Percentiles rank a stretch among this genome's conserved stretches.
Conservation (phyloP, 2,888 invertebrate species). For the Microdon myrmicae region DNA sequence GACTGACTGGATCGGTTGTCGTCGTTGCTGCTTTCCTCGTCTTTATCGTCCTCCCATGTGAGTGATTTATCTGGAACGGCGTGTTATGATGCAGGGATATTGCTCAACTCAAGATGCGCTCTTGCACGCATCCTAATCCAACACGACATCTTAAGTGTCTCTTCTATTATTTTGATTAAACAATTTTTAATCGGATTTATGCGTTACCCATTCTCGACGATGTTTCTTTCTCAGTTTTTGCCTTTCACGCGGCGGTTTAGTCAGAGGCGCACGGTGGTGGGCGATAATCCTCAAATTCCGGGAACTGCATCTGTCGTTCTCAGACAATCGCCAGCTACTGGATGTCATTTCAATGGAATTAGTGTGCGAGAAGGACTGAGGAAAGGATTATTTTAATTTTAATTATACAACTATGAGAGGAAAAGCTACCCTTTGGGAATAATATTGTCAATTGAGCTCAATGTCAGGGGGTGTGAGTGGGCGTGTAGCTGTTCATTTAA, state of each 20-base stretch:
- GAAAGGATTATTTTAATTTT: slow-evolving; percentile 50
- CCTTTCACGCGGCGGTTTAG: not conserved
- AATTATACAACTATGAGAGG: slow-evolving; percentile 37
- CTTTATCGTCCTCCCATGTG: slow-evolving; percentile 35
- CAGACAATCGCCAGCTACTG: slow-evolving; percentile 18
- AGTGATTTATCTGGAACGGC: slow-evolving; percentile 48
- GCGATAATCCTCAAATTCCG: slow-evolving; percentile 45
- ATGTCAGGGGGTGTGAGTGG: too few species aligned
- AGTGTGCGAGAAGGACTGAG: slow-evolving; percentile 40
- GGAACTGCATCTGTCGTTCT: slow-evolving; percentile 50
- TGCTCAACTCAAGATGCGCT: too few species aligned
- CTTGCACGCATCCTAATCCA: slow-evolving; percentile 51
- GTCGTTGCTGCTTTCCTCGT: not conserved
- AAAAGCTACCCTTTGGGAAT: slow-evolving; percentile 32
- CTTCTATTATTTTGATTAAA: slow-evolving; percentile 56
- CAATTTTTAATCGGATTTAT: slow-evolving; percentile 55
- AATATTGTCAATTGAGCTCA: too few species aligned
- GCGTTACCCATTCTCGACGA: slow-evolving; percentile 53
- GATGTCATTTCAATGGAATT: slow-evolving; percentile 37
- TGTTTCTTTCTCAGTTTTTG: slow-evolving; percentile 44
- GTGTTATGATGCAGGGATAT: slow-evolving; percentile 39
- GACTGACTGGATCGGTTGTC: slow-evolving; percentile 9
- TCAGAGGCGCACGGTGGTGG: slow-evolving; percentile 23
- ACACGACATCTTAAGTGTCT: slow-evolving; percentile 56
- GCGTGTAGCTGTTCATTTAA: too few species aligned